Conservation (phyloP, 2,113 vertebrate genomes). For the Oncorhynchus masou region DNA sequence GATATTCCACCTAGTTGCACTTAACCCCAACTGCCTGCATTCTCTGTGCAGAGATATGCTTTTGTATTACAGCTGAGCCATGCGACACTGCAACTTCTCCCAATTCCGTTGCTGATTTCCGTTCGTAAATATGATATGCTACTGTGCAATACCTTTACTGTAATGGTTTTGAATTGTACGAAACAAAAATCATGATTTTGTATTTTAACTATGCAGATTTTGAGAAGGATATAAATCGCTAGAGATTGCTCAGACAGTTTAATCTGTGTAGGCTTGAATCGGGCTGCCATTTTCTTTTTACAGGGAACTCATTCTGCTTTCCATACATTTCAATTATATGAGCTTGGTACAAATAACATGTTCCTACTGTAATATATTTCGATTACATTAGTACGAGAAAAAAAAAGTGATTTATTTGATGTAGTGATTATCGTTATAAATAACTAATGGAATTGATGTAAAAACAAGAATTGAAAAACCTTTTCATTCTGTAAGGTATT, state of each 20-base stretch:
- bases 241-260: no score
- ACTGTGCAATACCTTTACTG: no score
- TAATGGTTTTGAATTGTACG: no score
- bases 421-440: background rate
- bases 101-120: no score
- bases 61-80: background rate
- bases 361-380: background rate
- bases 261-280: no score
- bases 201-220: no score
- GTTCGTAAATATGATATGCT: no score
- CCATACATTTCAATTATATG: background rate
- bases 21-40: constrained; percentile 9
- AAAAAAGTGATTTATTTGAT: background rate
- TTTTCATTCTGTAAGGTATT: background rate
- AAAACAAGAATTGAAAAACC: background rate
- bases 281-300: no score
- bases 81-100: background rate
- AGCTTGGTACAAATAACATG: background rate
- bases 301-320: background rate
- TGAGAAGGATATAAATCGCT: no score
- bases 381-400: background rate
- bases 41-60: background rate
- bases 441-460: no score
- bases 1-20: constrained; percentile 34
- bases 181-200: no score